Base-by-base conservation (phyloP, 2,797 vertebrate species). In the Danionella dracula region DNA sequence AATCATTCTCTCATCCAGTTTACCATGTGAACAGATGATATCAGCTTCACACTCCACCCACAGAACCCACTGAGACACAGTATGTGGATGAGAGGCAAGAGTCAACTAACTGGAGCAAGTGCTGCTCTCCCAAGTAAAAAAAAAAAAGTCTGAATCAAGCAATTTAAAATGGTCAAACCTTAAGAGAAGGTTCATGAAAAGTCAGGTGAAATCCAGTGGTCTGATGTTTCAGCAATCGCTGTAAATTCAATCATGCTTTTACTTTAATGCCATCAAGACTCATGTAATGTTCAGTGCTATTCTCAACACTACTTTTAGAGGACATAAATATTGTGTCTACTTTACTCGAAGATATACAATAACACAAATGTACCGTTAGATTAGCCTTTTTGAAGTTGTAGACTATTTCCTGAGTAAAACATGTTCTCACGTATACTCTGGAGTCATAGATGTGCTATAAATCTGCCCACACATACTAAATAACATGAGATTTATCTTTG, bases 91-190 rank as follows among this genome's bases (percentile, higher is more conserved):
- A 12, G 32, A 15, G 20, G 32, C 37, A 53, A 54, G 37, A 41
- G 49, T 44, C 40, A 65, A 21, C 45, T 23, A 55, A 37, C 27
- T 45, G 11, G 4, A 55, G 10, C 17, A 13, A 46, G 31, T 37
- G 50, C 29, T 11, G 5, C 19, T 65, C 54, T 55, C 13, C 19
- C 40, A 29, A 65, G 44, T 37, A 54, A 54, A 54, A 65, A 44
- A 41, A 9, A 49, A 44, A 4, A 65, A 8, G 2, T 15, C 29
- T 8, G 1, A 23, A 38, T 31, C 19, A 54, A 44, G 61, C 42
- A 50, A 54, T 44, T 53, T 35, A 16, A 54, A 35, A 54, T n/a
- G 40, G 49, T 27, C 12, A 2, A 41, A 41, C 37, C 44, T 58
- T 7, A 42, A 58, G 55, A 44, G 40, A 32, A 31, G 11, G 15